phyloP scores from a whole-genome alignment of 2,888 invertebrate genomes.

The Polyommatus icarus region DNA sequence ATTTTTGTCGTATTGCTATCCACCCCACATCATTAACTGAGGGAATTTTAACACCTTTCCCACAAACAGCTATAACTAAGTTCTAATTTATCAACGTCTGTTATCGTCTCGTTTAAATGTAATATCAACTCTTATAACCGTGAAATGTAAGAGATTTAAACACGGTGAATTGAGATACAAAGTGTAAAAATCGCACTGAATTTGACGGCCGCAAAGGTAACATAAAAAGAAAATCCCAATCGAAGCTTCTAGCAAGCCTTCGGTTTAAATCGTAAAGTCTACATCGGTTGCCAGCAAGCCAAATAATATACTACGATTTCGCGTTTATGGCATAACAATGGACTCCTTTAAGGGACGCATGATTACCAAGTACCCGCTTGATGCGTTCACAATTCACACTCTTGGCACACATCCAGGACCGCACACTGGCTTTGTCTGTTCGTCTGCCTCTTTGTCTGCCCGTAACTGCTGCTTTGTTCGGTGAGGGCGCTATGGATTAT shows the following conservation, averaged over 20 bases:
- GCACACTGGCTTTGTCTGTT: constrained; percentile 56
- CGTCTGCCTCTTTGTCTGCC: constrained; percentile 64
- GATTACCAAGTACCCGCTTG: constrained; percentile 43
- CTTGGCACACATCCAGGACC: constrained; percentile 60
- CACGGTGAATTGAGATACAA: too few species aligned
- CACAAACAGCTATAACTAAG: background rate
- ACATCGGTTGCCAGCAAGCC: background rate
- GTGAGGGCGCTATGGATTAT: constrained; percentile 42
- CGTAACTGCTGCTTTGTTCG: constrained; percentile 45
- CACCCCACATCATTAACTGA: constrained; percentile 16
- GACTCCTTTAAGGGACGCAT: constrained; percentile 36
- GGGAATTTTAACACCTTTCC: constrained; percentile 4
- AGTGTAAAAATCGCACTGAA: too few species aligned
- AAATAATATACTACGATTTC: constrained; percentile 18
- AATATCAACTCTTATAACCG: background rate
- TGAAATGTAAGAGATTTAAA: background rate
- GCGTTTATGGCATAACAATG: constrained; percentile 31
- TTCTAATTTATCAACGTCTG: background rate
- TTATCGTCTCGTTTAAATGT: background rate
- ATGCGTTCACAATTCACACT: constrained; percentile 43
- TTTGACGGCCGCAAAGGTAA: background rate
- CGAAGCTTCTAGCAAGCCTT: background rate
- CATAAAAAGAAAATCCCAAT: background rate
- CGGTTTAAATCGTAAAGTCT: background rate
- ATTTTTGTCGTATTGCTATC: constrained; percentile 13